These are phyloP conservation scores for Ennomos erosarius DNA, from an alignment of 2,888 invertebrate species.

Conservation along the genomic window DNA sequence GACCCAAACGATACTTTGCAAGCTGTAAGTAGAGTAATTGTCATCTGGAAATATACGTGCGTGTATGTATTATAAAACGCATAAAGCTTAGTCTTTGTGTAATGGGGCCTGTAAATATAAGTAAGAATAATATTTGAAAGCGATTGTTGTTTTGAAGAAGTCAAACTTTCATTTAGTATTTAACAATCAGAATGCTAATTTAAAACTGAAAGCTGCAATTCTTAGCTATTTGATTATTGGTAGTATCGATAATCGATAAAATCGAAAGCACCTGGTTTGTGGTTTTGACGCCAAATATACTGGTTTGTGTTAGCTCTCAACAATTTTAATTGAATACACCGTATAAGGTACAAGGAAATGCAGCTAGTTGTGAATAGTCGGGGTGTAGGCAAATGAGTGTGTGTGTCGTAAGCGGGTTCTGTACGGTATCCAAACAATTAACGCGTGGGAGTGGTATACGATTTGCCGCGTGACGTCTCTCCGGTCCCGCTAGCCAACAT, in stretches of 20 bases:
- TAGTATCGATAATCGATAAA: too few relatives aligned
- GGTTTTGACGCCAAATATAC: constrained; percentile 34
- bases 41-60: background rate
- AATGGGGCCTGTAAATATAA: too few relatives aligned
- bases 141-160: too few relatives aligned
- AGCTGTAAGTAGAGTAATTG: constrained; percentile 1
- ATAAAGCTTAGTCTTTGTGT: background rate
- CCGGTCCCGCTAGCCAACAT: constrained; percentile 68
- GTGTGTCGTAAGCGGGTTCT: constrained; percentile 11
- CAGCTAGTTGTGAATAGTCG: constrained; percentile 22
- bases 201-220: too few relatives aligned
- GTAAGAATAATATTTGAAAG: too few relatives aligned
- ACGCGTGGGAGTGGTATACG: constrained; percentile 38
- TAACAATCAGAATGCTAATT: too few relatives aligned
- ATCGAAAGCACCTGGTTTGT: constrained; percentile 29
- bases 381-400: constrained; percentile 33
- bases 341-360: constrained; percentile 28
- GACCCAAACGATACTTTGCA: constrained; percentile 48
- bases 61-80: constrained; percentile 2
- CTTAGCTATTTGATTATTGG: too few relatives aligned
- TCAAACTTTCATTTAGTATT: too few relatives aligned
- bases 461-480: constrained; percentile 35
- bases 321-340: constrained; percentile 21
- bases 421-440: constrained; percentile 30
- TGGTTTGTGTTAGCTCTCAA: constrained; percentile 28